These are phyloP conservation scores for Hydrochoerus hydrochaeris DNA, from an alignment of 2,113 vertebrate genomes.

Conservation along the genomic window DNA sequence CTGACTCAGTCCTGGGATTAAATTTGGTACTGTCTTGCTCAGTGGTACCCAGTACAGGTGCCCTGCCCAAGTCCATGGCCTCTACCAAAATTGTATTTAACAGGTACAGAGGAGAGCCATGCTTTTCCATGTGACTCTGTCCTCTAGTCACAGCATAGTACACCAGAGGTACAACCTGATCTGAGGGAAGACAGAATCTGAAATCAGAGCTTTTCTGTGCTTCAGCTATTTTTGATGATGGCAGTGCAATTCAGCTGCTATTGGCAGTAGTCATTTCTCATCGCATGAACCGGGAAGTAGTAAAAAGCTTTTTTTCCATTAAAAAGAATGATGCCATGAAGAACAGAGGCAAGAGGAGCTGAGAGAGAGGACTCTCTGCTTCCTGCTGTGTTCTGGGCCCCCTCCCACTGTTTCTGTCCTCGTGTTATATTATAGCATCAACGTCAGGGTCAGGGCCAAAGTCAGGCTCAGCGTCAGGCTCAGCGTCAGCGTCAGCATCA, in stretches of 20 bases:
- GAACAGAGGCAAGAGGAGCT: not conserved
- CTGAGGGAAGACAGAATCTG: not conserved
- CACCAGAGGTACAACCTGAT: not conserved
- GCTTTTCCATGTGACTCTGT: not conserved
- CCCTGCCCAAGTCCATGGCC: not conserved
- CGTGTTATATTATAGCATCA: not conserved
- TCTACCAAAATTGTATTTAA: not conserved
- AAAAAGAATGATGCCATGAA: not conserved
- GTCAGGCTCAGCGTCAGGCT: too few relatives aligned
- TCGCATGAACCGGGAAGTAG: not conserved
- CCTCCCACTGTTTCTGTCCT: not conserved
- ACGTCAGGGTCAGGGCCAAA: too few relatives aligned
- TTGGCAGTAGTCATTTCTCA: not conserved
- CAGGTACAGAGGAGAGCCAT: not conserved
- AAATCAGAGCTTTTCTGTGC: not conserved
- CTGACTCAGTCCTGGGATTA: not conserved
- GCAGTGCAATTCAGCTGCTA: not conserved
- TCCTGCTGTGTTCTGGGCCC: fast-evolving
- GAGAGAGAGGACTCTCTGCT: not conserved
- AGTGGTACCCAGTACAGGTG: too few relatives aligned
- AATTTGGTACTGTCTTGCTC: not conserved
- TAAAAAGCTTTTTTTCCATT: not conserved
- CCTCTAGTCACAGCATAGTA: too few relatives aligned
- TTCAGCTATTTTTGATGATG: not conserved
- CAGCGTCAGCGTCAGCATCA: too few relatives aligned